Percentiles rank a stretch among this genome's conserved stretches.
These are phyloP conservation scores for Lacerta viridis DNA, from an alignment of 2,797 vertebrate species.

Conservation along the genomic window DNA sequence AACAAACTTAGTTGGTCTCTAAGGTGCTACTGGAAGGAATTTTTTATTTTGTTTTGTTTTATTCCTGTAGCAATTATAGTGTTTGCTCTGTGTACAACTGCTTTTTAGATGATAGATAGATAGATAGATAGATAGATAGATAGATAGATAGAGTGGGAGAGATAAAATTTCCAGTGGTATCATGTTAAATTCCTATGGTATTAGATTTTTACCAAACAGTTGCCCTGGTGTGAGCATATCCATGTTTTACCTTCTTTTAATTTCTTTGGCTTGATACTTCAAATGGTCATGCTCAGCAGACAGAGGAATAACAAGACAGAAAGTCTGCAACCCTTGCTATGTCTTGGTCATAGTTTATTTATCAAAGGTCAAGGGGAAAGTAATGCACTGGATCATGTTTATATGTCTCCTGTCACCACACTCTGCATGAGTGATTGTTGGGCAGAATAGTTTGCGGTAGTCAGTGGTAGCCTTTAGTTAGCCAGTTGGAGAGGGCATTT, in stretches of 20 bases:
- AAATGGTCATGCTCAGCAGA: slow-evolving; percentile 32
- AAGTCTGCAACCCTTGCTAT: slow-evolving; percentile 18
- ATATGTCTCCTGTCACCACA: background rate
- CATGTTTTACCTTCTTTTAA: background rate
- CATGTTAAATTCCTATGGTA: slow-evolving; percentile 55
- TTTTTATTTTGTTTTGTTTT: background rate
- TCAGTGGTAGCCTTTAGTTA: background rate
- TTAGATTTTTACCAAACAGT: slow-evolving; percentile 33
- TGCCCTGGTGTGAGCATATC: background rate
- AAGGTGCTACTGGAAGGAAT: no score
- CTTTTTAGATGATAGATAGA: slow-evolving; percentile 48
- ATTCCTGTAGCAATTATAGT: background rate
- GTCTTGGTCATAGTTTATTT: background rate
- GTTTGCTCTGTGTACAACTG: slow-evolving; percentile 29
- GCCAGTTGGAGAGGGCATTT: background rate
- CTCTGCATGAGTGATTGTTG: background rate
- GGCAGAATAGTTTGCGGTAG: background rate
- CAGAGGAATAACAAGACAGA: slow-evolving; percentile 27
- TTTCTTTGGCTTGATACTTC: slow-evolving; percentile 17
- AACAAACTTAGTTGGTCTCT: no score
- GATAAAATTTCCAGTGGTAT: slow-evolving; percentile 51
- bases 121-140: no score
- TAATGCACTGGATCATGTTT: background rate
- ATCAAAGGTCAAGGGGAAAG: slow-evolving; percentile 56
- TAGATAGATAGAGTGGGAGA: slow-evolving; percentile 41